These are phyloP conservation scores for Sebastes matsubarae DNA, from an alignment of 2,797 vertebrate genomes.

Conservation along the genomic window DNA sequence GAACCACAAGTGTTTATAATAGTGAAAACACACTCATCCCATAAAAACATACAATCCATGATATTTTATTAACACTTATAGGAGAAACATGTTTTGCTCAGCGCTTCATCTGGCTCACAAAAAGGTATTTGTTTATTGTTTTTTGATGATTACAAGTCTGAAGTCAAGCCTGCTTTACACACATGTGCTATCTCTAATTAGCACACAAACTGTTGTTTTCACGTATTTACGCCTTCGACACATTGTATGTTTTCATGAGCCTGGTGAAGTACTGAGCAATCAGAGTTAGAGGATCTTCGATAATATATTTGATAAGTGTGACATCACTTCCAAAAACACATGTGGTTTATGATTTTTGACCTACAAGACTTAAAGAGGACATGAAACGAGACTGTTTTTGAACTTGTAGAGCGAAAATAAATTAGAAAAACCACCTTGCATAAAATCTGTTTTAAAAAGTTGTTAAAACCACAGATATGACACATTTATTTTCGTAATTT, in stretches of 20 bases:
- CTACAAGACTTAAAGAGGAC: not conserved
- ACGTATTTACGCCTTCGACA: not conserved
- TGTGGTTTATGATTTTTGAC: not conserved
- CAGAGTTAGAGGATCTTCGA: not conserved
- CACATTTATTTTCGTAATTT: no score
- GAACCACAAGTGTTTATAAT: not conserved
- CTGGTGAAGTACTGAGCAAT: not conserved
- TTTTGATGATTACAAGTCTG: not conserved
- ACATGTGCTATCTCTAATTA: not conserved
- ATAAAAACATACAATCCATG: not conserved
- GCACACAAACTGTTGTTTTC: not conserved
- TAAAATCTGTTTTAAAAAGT: no score
- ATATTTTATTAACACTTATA: not conserved
- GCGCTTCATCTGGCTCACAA: not conserved
- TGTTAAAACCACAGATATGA: no score
- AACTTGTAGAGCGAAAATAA: fast-evolving
- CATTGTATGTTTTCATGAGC: not conserved
- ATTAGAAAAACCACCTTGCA: no score
- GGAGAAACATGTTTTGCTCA: not conserved
- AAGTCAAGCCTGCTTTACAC: not conserved
- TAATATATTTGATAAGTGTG: not conserved
- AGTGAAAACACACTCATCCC: not conserved
- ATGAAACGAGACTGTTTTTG: no score
- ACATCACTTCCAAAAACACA: fast-evolving
- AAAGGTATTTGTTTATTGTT: not conserved